Evolutionary conservation across 2,797 vertebrate genomes (phyloP), one percentile per base, ranked within the genome.

Genomic region (Karalla daura): DNA sequence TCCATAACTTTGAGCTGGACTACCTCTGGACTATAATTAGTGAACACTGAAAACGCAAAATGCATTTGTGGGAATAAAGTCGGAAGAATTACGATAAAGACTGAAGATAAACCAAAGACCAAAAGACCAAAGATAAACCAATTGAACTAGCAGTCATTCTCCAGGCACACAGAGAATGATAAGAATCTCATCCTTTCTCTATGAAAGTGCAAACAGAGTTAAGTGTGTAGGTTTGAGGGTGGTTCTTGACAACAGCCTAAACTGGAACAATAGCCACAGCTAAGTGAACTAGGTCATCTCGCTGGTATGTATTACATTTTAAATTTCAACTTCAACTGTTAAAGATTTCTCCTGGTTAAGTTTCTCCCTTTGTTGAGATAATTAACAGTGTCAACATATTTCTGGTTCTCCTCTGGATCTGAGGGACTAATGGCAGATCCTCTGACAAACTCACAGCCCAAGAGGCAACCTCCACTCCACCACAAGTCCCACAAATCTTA

Each of bases 401-500:
- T n/a, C n/a, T 39, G 39, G 11, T 46, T 67, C 55, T 35, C 21
- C 36, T 56, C 39, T 63, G 66, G 24, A 44, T 74, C 43, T n/a
- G 20, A 27, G 28, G 55, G 63, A 68, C 37, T 18, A 49, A 68
- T 11, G 13, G 63, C 74, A 80, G 80, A 70, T 68, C 43, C 59
- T 79, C 55, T 30, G 47, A 52, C 12, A 0, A 32, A 17, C 25
- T 74, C 74, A 73, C 62, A 55, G 74, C 70, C 50, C 76, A 78
- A 55, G 54, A 74, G 71, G 75, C 86, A 83, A 47, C 59, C 36
- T 80, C 66, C 35, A 14, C 23, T 66, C 79, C 66, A 77, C 82
- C n/a, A 80, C 13, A 6, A 70, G 81, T 75, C 66, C 62, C 36
- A 70, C 79, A 88, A 86, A 89, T 81, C 82, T 77, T 74, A 60